Base-by-base conservation (phyloP, 2,888 invertebrate species). In the Brachypalpus laphriformis region DNA sequence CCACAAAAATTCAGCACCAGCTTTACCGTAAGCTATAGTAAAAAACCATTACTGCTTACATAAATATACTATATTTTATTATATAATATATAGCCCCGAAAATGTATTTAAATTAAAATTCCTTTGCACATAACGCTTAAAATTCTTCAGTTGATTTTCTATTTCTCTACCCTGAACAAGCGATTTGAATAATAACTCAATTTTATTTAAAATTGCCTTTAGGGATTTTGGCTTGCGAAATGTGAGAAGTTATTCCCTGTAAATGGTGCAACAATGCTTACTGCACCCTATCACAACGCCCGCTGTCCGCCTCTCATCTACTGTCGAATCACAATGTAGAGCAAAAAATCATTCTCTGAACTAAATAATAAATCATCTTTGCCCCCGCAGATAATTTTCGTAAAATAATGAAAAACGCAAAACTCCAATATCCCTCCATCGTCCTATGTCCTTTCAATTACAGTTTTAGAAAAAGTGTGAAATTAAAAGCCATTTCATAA, bases 401-500 rank as follows among this genome's bases (percentile, higher is more conserved):
- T 37, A 37, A 37, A 68, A 47, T 59, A 82, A 82, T 61, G 45
- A 57, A 42, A 66, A 78, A 80, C n/a, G 6, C 20, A 61, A 63
- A 75, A 49, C 28, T 68, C 45, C 28, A 61, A 68, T 68, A 57
- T 56, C 31, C 68, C 47, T 49, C 8, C 25, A 47, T 34, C 37
- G 31, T 25, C 47, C 37, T 8, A 14, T 45, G 59, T 65, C 59
- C 42, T 74, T 78, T 78, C 78, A 83, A 83, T 83, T 83, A 83
- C 78, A 63, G 47, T 54, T 72, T 78, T 77, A 71, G 51, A 70
- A 66, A 68, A 68, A 63, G 68, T 80, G 68, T 75, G 78, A 83
- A 83, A 83, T 83, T 83, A 83, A 80, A 83, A 83, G 49, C 80
- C 49, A 65, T 65, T 72, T 74, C 74, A 74, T 80, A 83, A 83